Percentiles rank a stretch among this genome's conserved stretches.
These are phyloP conservation scores for Heliconius cydno DNA, from an alignment of 2,888 invertebrate genomes.

Conservation along the genomic window DNA sequence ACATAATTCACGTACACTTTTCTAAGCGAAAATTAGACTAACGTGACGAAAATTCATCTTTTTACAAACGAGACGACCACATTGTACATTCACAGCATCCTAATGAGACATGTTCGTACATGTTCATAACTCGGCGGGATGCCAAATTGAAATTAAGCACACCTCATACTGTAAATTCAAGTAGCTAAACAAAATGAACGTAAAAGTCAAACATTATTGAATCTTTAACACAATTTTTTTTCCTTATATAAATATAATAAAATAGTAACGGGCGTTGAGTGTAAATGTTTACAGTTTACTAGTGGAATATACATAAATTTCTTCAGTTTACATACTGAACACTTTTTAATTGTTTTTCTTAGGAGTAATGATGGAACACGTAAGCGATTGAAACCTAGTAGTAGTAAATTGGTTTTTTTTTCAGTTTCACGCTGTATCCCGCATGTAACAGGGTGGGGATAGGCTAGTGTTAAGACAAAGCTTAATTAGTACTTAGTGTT, in stretches of 20 bases:
- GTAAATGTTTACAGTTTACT: not conserved
- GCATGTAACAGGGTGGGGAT: too few relatives aligned
- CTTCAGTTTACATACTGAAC: not conserved
- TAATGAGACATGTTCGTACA: constrained; percentile 10
- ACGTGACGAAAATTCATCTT: not conserved
- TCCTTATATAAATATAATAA: constrained; percentile 8
- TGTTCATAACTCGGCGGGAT: constrained; percentile 21
- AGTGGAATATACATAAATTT: not conserved
- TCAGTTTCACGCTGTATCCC: too few relatives aligned
- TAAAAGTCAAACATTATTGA: constrained; percentile 4
- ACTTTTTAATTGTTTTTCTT: not conserved
- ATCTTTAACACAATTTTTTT: not conserved
- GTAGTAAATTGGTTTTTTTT: too few relatives aligned
- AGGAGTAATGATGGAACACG: not conserved
- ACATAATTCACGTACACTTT: not conserved
- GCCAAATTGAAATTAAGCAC: constrained; percentile 29
- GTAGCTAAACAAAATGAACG: constrained; percentile 15
- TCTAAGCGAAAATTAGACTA: not conserved
- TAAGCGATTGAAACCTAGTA: not conserved
- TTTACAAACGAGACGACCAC: constrained; percentile 2
- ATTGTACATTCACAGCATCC: not conserved
- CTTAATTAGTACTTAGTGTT: too few relatives aligned
- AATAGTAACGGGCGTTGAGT: constrained; percentile 6
- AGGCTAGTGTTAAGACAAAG: not conserved
- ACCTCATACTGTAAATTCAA: constrained; percentile 21